These are phyloP conservation scores for Sturmia bella DNA, from an alignment of 2,888 invertebrate species.

Conservation along the genomic window DNA sequence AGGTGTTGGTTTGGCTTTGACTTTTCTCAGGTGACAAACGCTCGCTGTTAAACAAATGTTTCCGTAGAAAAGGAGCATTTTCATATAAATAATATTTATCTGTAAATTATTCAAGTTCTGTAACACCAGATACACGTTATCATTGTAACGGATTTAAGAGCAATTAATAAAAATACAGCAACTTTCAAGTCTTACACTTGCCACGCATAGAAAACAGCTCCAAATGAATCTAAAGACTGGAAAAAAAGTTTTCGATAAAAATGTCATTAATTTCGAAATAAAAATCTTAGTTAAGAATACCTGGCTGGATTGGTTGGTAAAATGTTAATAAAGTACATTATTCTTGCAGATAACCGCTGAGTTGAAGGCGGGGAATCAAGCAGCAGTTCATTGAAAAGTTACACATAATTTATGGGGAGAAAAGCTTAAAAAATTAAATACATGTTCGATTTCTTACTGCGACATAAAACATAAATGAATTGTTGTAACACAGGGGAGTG, in stretches of 20 bases:
- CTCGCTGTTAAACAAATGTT: not conserved
- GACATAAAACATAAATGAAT: conserved; percentile 49
- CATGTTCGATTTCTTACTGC: conserved; percentile 50
- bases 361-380: not conserved
- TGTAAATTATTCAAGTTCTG: conserved; percentile 59
- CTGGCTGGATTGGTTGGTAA: conserved; percentile 26
- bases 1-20: conserved; percentile 31
- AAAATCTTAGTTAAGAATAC: conserved; percentile 34
- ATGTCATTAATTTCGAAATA: conserved; percentile 63
- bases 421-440: conserved; percentile 42
- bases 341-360: conserved; percentile 60
- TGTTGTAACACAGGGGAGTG: not conserved
- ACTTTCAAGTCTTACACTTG: conserved; percentile 11
- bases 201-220: conserved; percentile 31
- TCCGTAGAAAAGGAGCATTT: conserved; percentile 20
- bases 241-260: conserved; percentile 61
- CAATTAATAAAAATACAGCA: conserved; percentile 65
- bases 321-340: conserved; percentile 63
- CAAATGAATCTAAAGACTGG: conserved; percentile 21
- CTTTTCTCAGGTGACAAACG: not conserved
- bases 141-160: conserved; percentile 64
- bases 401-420: not conserved
- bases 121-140: conserved; percentile 59
- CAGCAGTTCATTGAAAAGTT: conserved; percentile 26
- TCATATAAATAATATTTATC: conserved; percentile 53